Base-by-base conservation (phyloP, 2,888 invertebrate genomes). In the Apodemia duryi region DNA sequence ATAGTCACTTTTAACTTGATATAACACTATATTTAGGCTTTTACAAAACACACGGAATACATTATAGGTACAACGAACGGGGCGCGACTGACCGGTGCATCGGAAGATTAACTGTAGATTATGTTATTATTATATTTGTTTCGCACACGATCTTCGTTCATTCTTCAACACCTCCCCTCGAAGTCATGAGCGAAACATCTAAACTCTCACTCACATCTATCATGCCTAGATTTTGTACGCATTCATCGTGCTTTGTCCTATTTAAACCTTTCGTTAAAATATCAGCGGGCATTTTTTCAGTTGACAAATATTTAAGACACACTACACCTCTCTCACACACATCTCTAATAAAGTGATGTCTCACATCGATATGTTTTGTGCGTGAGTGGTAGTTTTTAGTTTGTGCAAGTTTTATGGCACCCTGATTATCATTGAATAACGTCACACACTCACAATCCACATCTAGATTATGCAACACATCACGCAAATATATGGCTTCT, bases 281-380 rank as follows among this genome's bases (percentile, higher is more conserved):
- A 61, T 67, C 67, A 11, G 67, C 65, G 29, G 65, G 65, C 67
- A 67, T 65, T 38, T 43, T 21, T 3, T 65, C 60, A 51, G 49
- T 49, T 28, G 43, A 64, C 46, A 66, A 66, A 61, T 61, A 66
- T 64, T 66, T 61, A 13, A 67, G 41, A 62, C 62, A 21, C 60
- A 62, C 51, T 11, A 66, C 13, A 63, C 51, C 63, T 49, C 60
- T 2, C 32, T 57, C 49, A n/a, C n/a, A n/a, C 13, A 51, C 49
- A 51, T 51, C n/a, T 9, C 21, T 51, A 51, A 51, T 51, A 51
- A 51, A 51, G 6, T 51, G 49, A n/a, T 51, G 49, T 21, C 49
- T 51, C 21, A 51, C 49, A 51, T n/a, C n/a, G 9, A 70, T 67
- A 63, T 69, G 68, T 62, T 71, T 68, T 2, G 65, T 68, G 62